These are phyloP conservation scores for Peucedramus taeniatus DNA, from an alignment of 2,113 vertebrate genomes.

Conservation along the genomic window DNA sequence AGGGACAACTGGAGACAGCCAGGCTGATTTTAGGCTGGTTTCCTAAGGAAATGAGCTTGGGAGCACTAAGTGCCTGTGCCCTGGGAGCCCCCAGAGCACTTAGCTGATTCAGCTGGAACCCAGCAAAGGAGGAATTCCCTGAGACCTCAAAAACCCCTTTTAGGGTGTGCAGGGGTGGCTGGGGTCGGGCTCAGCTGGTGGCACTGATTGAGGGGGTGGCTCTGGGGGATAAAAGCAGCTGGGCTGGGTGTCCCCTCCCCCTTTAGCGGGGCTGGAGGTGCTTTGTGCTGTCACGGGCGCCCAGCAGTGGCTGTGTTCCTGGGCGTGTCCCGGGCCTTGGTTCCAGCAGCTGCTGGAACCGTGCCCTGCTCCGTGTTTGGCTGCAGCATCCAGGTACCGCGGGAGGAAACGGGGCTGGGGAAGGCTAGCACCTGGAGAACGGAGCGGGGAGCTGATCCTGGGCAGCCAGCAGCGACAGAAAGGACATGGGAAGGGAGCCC, in stretches of 20 bases:
- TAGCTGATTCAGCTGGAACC: background rate
- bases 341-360: too few species aligned
- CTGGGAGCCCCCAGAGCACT: too few species aligned
- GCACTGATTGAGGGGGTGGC: fast-evolving
- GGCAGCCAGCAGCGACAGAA: fast-evolving
- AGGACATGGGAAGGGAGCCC: fast-evolving
- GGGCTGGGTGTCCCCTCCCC: fast-evolving
- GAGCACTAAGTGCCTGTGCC: background rate
- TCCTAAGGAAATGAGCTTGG: background rate
- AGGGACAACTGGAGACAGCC: background rate
- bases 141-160: fast-evolving
- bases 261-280: fast-evolving
- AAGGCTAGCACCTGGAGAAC: background rate
- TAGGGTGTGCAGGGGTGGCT: background rate
- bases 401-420: fast-evolving
- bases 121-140: background rate
- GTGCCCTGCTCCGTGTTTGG: fast-evolving
- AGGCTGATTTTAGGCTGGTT: background rate
- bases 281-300: background rate
- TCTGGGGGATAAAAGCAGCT: fast-evolving
- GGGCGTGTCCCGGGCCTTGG: fast-evolving
- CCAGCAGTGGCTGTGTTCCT: fast-evolving
- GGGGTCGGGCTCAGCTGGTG: background rate
- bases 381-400: background rate
- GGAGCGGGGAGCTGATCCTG: fast-evolving